Percentiles rank a stretch among this genome's conserved stretches.
Conservation (phyloP, 2,797 vertebrate genomes). For the Channa striata region DNA sequence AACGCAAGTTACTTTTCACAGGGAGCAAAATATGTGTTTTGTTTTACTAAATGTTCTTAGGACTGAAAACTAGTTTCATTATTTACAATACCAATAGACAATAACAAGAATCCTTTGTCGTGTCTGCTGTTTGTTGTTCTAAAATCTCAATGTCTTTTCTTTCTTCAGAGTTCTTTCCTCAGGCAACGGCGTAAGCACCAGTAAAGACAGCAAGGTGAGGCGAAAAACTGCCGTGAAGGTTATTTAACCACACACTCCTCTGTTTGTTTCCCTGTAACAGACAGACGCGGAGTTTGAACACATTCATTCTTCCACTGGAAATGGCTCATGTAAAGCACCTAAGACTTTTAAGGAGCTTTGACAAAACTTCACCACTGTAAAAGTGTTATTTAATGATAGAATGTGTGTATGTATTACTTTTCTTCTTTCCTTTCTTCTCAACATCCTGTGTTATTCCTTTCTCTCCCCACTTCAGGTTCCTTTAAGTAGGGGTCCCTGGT, state of each 20-base stretch:
- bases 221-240: background rate
- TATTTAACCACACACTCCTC: no score
- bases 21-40: no score
- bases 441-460: background rate
- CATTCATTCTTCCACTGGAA: background rate
- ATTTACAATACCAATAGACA: background rate
- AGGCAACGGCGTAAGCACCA: constrained; percentile 82
- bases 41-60: background rate
- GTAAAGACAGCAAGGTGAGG: constrained; percentile 85
- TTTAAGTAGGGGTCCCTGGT: constrained; percentile 76
- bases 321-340: background rate
- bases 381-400: background rate
- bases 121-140: no score
- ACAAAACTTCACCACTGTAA: background rate
- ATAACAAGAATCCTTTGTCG: background rate
- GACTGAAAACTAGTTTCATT: background rate
- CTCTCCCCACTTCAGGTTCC: constrained; percentile 74
- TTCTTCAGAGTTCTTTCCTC: constrained; percentile 63
- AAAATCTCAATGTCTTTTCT: constrained; percentile 1
- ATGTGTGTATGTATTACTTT: background rate
- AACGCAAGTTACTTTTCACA: no score
- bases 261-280: background rate
- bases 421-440: background rate
- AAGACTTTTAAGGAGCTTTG: background rate
- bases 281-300: background rate